Evolutionary conservation across 1,140 invertebrate species (phyloP).

Genomic region (Drosophila rhopaloa): DNA sequence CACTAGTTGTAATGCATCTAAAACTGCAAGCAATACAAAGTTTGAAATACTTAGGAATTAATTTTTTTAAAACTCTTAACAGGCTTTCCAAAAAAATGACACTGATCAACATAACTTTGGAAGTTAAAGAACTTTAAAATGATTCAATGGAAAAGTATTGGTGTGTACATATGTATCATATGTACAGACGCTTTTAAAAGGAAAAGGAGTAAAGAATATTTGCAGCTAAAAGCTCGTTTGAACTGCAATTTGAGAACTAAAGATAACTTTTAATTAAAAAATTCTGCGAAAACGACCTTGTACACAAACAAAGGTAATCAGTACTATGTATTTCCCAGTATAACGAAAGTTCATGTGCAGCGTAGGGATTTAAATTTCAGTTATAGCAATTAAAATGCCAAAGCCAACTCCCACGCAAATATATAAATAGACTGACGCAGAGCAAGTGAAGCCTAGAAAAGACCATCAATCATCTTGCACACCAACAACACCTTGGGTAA

Average conservation of each 20-base stretch:
- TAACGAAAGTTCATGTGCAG: background rate
- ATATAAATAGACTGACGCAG: slow-evolving; percentile 18
- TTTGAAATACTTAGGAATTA: too few relatives aligned
- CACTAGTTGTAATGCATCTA: slow-evolving; percentile 11
- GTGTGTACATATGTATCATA: too few relatives aligned
- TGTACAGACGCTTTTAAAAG: too few relatives aligned
- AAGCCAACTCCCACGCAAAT: background rate
- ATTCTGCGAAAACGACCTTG: background rate
- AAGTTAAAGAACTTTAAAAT: too few relatives aligned
- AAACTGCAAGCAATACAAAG: slow-evolving; percentile 1
- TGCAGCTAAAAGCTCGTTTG: background rate
- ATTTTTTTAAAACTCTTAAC: too few relatives aligned
- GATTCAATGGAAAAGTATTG: too few relatives aligned
- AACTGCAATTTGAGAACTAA: background rate
- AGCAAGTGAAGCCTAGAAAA: slow-evolving; percentile 33
- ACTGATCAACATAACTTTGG: too few relatives aligned
- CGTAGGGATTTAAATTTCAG: background rate
- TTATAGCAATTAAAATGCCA: background rate
- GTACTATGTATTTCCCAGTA: background rate
- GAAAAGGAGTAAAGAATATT: background rate
- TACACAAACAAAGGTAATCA: background rate
- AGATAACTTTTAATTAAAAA: background rate
- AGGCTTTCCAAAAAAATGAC: too few relatives aligned
- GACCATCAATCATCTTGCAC: slow-evolving; percentile 52
- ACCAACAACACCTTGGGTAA: slow-evolving; percentile 30